Conservation (phyloP, 2,113 vertebrate species). For the Cyprinodon tularosa region DNA sequence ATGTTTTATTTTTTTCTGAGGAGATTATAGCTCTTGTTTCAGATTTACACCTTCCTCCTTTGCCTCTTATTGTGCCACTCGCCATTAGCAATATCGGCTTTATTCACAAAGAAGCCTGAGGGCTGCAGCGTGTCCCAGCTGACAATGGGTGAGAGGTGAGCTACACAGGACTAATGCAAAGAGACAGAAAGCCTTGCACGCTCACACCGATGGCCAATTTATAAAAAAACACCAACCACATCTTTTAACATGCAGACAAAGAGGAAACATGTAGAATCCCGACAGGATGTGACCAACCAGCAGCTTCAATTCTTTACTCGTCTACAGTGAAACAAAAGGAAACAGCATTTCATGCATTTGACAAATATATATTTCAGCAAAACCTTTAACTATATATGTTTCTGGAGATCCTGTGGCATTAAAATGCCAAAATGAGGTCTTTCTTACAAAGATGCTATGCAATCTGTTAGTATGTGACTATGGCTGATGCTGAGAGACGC, state of each 20-base stretch:
- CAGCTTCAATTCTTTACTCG: background rate
- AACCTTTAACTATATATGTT: background rate
- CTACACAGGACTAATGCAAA: conserved; percentile 8
- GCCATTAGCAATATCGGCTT: background rate
- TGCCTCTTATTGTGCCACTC: conserved; percentile 10
- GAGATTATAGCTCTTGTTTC: conserved; percentile 8
- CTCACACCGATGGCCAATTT: conserved; percentile 11
- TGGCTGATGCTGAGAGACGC: no score
- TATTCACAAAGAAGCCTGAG: background rate
- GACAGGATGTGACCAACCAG: background rate
- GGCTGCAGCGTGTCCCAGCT: conserved; percentile 5
- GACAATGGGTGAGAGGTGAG: background rate
- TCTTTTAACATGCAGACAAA: background rate
- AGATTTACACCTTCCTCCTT: conserved; percentile 8
- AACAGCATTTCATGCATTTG: background rate
- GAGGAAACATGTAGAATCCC: background rate
- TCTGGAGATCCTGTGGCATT: background rate
- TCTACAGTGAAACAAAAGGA: background rate
- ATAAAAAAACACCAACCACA: conserved; percentile 1
- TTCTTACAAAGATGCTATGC: no score
- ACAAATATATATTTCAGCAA: background rate
- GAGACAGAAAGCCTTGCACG: conserved; percentile 5
- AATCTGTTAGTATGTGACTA: no score
- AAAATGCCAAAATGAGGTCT: background rate
- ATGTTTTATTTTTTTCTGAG: background rate